Percentiles rank a stretch among this genome's conserved stretches.
Conservation (phyloP, 2,113 vertebrate species). For the Corapipo altera region DNA sequence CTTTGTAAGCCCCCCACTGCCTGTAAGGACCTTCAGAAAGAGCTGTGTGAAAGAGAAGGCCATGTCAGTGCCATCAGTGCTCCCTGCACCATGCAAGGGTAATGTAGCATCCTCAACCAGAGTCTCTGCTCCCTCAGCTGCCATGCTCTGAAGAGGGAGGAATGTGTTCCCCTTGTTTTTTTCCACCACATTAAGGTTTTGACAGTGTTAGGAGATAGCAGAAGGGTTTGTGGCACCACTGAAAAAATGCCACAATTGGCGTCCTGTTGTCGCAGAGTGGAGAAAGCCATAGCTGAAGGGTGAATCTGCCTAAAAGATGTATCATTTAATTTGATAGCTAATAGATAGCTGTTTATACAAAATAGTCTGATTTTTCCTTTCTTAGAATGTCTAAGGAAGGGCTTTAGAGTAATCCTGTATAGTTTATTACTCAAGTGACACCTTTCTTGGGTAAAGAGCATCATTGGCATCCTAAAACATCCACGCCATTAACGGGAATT, state of each 20-base stretch:
- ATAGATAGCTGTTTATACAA: background rate
- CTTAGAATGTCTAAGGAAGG: background rate
- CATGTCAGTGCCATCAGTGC: rapidly evolving
- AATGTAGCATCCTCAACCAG: background rate
- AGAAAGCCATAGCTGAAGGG: background rate
- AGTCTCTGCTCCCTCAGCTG: background rate
- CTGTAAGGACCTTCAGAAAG: background rate
- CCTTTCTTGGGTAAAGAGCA: background rate
- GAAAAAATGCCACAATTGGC: background rate
- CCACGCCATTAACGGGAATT: background rate
- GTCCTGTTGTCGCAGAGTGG: background rate
- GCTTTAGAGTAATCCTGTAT: background rate
- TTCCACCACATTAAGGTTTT: background rate
- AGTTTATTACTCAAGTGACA: background rate
- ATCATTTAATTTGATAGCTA: background rate
- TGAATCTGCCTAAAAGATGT: background rate
- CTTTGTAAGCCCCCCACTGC: background rate
- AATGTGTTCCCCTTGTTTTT: background rate
- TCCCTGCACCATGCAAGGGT: background rate
- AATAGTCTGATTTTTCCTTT: background rate
- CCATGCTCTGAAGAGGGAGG: background rate
- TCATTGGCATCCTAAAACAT: background rate
- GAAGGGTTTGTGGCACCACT: background rate
- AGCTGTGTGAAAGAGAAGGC: background rate
- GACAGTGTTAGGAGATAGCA: background rate